These are phyloP conservation scores for Urocyon cinereoargenteus DNA, from an alignment of 2,797 vertebrate genomes.

Conservation along the genomic window DNA sequence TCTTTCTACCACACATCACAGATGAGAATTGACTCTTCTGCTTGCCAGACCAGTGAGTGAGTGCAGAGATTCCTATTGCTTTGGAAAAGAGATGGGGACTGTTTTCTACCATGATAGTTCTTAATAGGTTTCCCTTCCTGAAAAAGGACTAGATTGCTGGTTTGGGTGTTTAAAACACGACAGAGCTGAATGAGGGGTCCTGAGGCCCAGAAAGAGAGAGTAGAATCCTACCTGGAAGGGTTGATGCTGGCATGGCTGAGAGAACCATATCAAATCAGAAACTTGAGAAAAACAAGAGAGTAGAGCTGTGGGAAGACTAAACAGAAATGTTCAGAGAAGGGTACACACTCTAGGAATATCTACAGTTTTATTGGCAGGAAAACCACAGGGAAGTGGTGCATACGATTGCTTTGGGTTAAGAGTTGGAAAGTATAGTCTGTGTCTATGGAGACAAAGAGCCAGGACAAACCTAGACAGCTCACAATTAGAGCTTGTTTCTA, in stretches of 20 bases:
- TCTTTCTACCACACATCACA: background rate
- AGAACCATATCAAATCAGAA: background rate
- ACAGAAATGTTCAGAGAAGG: background rate
- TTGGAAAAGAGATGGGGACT: background rate
- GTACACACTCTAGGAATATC: too few species aligned
- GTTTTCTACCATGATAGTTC: background rate
- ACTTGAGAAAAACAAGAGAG: background rate
- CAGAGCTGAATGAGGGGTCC: background rate
- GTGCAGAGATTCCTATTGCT: background rate
- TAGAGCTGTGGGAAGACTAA: background rate
- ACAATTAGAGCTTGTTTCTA: background rate
- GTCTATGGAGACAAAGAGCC: background rate
- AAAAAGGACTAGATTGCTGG: background rate
- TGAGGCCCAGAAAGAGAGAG: background rate
- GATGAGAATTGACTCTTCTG: background rate
- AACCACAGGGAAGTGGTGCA: background rate
- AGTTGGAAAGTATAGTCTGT: background rate
- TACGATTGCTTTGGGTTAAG: background rate
- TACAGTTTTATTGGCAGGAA: background rate
- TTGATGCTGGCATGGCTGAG: background rate
- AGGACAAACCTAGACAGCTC: background rate
- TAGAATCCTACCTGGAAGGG: background rate
- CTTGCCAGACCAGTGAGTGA: background rate
- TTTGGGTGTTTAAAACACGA: background rate
- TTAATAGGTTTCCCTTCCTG: background rate